Evolutionary conservation across 1,140 invertebrate genomes (phyloP), one percentile per base, ranked within the genome.

Genomic region (Camponotus pennsylvanicus): DNA sequence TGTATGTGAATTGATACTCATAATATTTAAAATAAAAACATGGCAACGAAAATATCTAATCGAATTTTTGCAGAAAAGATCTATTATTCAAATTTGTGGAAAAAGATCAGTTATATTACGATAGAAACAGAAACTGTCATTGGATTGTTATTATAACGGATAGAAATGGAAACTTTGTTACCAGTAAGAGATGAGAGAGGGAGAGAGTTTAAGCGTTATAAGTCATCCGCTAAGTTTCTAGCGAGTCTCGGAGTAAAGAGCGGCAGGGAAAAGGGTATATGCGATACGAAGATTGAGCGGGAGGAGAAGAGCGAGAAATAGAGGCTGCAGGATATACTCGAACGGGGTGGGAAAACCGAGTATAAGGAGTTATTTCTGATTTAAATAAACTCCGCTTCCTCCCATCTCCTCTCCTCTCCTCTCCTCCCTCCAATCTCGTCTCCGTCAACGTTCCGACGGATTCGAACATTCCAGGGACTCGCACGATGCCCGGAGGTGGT

Each of bases 341-440:
- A 27, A n/a, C 3, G 37, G 69, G 18, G 15, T 52, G 15, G 5
- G 52, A 18, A 67, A 42, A 37, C 69, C 21, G 57, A 57, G 34
- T 70, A 69, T 45, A 52, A 40, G 57, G 79, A 91, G 88, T 91
- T 91, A 92, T 90, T 92, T 90, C 90, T 89, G 91, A 92, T 92
- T 92, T 91, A 90, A 92, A 92, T 92, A 91, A 92, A 88, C 88
- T 89, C 89, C 42, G 85, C 55, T 63, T 63, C 61, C 59, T 64
- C 69, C 45, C 45, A 3, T 15, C 37, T 40, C 37, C 15, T 5
- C 15, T 27, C 1, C 27, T 3, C 3, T 15, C 45, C 45, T 49
- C 45, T 49, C 45, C 3, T 5, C 15, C 34, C 64, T 37, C 75
- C 80, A 77, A 91, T 76, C 90, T 91, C 85, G 87, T 88, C 88